Conservation (phyloP, 2,888 invertebrate species). For the Ichneumoninae sp. region DNA sequence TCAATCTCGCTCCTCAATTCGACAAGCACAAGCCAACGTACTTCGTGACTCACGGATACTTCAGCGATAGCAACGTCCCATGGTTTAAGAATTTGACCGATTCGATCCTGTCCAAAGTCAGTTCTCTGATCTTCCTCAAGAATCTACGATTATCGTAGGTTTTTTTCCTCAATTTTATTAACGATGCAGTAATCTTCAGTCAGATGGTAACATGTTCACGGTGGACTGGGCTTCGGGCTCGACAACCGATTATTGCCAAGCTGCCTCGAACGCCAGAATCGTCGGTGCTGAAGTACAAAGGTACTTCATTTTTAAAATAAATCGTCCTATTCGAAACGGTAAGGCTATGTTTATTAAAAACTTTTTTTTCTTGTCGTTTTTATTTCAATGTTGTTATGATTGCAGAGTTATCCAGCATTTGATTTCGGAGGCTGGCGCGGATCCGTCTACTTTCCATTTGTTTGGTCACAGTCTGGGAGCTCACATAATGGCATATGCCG, state of each 20-base stretch:
- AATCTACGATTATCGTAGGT: not conserved
- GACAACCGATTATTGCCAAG: conserved; percentile 76
- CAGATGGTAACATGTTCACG: conserved; percentile 82
- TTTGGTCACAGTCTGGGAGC: conserved; percentile 81
- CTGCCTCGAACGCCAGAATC: conserved; percentile 76
- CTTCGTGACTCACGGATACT: conserved; percentile 83
- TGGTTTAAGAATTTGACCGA: conserved; percentile 82
- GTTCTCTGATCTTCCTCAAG: not conserved
- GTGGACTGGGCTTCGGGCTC: conserved; percentile 84
- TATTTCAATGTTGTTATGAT: conserved; percentile 37
- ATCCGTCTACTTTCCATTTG: conserved; percentile 75
- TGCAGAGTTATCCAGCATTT: conserved; percentile 74
- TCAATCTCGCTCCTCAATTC: conserved; percentile 72
- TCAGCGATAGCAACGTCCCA: conserved; percentile 75
- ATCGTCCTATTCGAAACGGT: not conserved
- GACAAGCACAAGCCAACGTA: conserved; percentile 74
- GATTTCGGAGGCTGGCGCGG: conserved; percentile 65
- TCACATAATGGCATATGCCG: conserved; percentile 79
- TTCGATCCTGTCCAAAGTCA: conserved; percentile 80
- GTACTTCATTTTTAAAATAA: conserved; percentile 63
- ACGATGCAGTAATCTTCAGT: conserved; percentile 72
- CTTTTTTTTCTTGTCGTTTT: conserved; percentile 15
- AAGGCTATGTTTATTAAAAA: not conserved
- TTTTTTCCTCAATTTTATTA: not conserved
- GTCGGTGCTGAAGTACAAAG: conserved; percentile 79